A percentile compares a stretch with the other conserved stretches of the same genome.
These are phyloP conservation scores for Idaea straminata DNA, from an alignment of 2,888 invertebrate genomes.

Conservation along the genomic window DNA sequence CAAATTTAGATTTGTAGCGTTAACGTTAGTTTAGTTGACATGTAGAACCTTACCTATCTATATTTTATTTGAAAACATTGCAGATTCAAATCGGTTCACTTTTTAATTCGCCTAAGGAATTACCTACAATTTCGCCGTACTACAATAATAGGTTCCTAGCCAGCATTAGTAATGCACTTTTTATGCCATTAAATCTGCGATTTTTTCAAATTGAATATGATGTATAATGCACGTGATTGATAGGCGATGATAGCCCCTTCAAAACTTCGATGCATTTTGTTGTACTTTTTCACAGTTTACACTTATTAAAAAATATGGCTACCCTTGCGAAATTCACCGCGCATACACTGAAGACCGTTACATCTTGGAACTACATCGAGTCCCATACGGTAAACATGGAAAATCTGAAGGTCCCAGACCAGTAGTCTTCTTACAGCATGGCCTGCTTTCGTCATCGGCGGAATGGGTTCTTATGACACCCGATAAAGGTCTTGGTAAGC, in stretches of 20 bases:
- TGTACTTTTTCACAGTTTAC: slow-evolving; percentile 46
- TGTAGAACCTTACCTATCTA: too few species aligned
- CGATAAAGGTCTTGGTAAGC: slow-evolving; percentile 77
- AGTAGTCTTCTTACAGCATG: slow-evolving; percentile 89
- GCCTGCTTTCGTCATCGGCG: slow-evolving; percentile 87
- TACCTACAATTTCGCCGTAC: too few species aligned
- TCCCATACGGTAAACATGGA: slow-evolving; percentile 79
- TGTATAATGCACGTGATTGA: too few species aligned
- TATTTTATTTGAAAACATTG: too few species aligned
- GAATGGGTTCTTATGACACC: slow-evolving; percentile 88
- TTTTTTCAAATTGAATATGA: too few species aligned
- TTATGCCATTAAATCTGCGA: too few species aligned
- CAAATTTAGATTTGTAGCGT: too few species aligned
- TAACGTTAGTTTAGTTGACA: too few species aligned
- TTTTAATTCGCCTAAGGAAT: too few species aligned
- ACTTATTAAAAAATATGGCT: slow-evolving; percentile 79
- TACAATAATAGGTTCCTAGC: too few species aligned
- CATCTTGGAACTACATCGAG: slow-evolving; percentile 88
- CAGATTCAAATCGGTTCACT: too few species aligned
- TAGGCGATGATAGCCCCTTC: too few species aligned
- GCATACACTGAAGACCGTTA: slow-evolving; percentile 90
- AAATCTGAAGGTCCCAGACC: slow-evolving; percentile 39
- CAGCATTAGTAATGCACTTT: not conserved
- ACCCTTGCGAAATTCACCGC: slow-evolving; percentile 85
- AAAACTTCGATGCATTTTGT: not conserved